phyloP scores from a whole-genome alignment of 2,888 invertebrate species.

The Standfussiana lucernea region DNA sequence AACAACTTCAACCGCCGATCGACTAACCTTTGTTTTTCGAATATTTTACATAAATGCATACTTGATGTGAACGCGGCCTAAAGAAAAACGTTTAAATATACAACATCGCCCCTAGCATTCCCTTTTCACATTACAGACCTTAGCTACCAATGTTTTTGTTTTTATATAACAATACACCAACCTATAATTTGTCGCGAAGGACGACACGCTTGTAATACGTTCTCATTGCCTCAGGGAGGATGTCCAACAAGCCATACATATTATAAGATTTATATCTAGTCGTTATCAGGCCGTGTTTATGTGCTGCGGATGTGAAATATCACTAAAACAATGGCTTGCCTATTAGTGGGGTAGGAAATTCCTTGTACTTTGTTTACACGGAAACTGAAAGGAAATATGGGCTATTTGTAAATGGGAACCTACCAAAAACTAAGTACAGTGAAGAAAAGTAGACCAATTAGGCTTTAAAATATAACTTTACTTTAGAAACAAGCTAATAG shows the following conservation, averaged over 20 bases:
- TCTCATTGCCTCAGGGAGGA: conserved; percentile 59
- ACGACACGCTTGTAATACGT: conserved; percentile 49
- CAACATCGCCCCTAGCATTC: conserved; percentile 17
- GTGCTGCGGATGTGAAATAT: conserved; percentile 41
- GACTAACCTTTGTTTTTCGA: not conserved
- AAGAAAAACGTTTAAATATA: not conserved
- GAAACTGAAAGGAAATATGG: not conserved
- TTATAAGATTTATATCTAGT: conserved; percentile 42
- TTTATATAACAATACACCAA: conserved; percentile 21
- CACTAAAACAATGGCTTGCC: conserved; percentile 22
- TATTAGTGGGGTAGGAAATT: not conserved
- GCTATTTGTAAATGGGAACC: conserved; percentile 14
- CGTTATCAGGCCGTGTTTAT: conserved; percentile 43
- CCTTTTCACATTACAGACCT: conserved; percentile 25
- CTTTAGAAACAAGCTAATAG: not conserved
- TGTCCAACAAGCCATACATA: conserved; percentile 47
- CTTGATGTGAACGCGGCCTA: not conserved
- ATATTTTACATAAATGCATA: not conserved
- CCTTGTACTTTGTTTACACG: not conserved
- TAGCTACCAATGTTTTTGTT: conserved; percentile 13
- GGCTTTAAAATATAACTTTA: not conserved
- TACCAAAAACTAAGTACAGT: not conserved
- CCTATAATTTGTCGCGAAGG: conserved; percentile 52
- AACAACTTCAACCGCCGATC: not conserved
- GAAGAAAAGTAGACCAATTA: not conserved